Conservation (phyloP, 2,797 vertebrate genomes). For the Notolepis coatsorum region DNA sequence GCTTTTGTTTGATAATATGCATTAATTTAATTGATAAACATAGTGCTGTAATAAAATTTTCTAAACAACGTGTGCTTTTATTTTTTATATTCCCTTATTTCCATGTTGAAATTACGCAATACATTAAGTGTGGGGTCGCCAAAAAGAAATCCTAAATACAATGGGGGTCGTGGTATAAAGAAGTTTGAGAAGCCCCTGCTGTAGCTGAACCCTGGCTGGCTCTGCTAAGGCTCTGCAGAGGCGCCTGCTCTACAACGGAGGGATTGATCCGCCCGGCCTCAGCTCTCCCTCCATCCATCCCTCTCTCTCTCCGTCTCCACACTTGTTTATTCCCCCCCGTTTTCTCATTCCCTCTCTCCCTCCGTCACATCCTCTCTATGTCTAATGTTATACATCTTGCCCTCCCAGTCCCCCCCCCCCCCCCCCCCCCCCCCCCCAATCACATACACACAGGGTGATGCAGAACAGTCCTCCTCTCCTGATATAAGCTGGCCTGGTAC, state of each 20-base stretch:
- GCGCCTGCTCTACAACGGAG: slow-evolving; percentile 2
- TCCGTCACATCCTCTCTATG: not conserved
- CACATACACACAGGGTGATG: slow-evolving; percentile 6
- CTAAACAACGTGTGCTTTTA: too few relatives aligned
- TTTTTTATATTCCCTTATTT: too few relatives aligned
- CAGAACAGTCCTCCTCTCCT: slow-evolving; percentile 16
- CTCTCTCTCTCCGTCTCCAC: not conserved
- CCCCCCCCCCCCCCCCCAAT: not conserved
- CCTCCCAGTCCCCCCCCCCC: not conserved
- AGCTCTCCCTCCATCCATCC: slow-evolving; percentile 19
- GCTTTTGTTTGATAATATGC: too few relatives aligned
- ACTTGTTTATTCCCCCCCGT: slow-evolving; percentile 28
- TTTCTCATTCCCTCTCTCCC: slow-evolving; percentile 4
- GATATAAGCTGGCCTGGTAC: slow-evolving; percentile 7
- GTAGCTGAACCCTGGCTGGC: slow-evolving; percentile 13
- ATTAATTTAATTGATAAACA: too few relatives aligned
- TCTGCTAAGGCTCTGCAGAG: not conserved
- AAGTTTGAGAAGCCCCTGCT: not conserved
- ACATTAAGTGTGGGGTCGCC: too few relatives aligned
- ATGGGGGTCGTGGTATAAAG: too few relatives aligned
- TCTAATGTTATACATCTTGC: not conserved
- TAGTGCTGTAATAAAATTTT: too few relatives aligned
- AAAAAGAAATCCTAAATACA: too few relatives aligned
- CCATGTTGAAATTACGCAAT: too few relatives aligned
- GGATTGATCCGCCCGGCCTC: slow-evolving; percentile 5